A percentile compares a stretch with the other conserved stretches of the same genome.
Evolutionary conservation across 2,797 vertebrate genomes (phyloP).

Genomic region (Pseudotriccus pelzelni): DNA sequence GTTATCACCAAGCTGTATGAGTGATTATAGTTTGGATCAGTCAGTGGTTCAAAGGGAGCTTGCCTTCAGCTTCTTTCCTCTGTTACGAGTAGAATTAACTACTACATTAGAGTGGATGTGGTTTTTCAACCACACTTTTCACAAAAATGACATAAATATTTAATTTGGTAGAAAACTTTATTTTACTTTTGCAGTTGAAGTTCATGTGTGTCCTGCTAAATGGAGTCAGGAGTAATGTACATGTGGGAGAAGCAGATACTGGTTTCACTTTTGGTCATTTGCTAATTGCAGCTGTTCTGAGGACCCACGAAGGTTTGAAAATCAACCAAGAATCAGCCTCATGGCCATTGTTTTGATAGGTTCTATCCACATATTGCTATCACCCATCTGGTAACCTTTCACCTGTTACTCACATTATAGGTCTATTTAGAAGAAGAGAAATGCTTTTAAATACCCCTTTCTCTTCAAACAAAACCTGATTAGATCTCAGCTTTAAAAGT

Average conservation of each 20-base stretch:
- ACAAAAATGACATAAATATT: background rate
- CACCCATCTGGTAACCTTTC: background rate
- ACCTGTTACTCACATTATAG: background rate
- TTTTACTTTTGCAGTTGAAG: background rate
- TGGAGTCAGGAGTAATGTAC: background rate
- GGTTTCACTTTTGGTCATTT: background rate
- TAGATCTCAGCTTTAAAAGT: background rate
- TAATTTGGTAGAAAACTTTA: background rate
- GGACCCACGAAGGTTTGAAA: background rate
- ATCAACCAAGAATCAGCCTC: background rate
- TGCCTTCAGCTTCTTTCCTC: slow-evolving; percentile 7
- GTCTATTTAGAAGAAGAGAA: background rate
- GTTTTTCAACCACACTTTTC: background rate
- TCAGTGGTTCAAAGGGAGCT: slow-evolving; percentile 4
- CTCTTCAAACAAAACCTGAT: background rate
- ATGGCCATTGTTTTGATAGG: background rate
- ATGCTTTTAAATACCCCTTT: background rate
- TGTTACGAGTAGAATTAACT: background rate
- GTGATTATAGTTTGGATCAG: background rate
- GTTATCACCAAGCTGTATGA: background rate
- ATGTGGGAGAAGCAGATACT: background rate
- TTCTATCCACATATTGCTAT: background rate
- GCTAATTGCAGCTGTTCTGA: background rate
- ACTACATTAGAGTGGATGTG: background rate
- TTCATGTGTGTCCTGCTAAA: background rate